A percentile compares a stretch with the other conserved stretches of the same genome.
These are phyloP conservation scores for Piprites chloris DNA, from an alignment of 2,113 vertebrate species.

Conservation along the genomic window DNA sequence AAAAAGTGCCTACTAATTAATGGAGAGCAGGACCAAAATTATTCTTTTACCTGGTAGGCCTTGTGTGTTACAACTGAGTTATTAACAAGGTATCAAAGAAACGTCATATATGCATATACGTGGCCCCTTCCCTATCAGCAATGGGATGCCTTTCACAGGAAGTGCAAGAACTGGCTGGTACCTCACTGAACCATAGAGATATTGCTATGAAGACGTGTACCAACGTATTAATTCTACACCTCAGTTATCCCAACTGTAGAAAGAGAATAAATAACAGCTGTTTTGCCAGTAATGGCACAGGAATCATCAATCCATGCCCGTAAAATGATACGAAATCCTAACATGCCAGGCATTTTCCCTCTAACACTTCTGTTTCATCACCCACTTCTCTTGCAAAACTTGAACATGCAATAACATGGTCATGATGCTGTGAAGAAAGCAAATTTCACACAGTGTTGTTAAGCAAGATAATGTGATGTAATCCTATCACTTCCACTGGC, in stretches of 20 bases:
- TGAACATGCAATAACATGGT: constrained; percentile 8
- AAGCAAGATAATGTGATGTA: constrained; percentile 8
- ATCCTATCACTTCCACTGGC: not conserved
- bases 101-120: not conserved
- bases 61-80: not conserved
- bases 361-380: not conserved
- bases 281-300: not conserved
- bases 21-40: not conserved
- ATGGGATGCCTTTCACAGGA: not conserved
- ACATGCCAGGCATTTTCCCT: not conserved
- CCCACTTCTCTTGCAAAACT: constrained; percentile 2
- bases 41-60: not conserved
- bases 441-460: not conserved
- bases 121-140: not conserved
- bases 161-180: not conserved
- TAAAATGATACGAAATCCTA: constrained; percentile 10
- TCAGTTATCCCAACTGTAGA: not conserved
- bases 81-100: not conserved
- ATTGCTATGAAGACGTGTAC: not conserved
- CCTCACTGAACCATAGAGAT: not conserved
- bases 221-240: not conserved
- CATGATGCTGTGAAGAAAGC: constrained; percentile 6
- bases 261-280: not conserved
- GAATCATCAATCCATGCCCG: not conserved
- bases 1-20: not conserved